Conservation (phyloP, 2,113 vertebrate genomes). For the Anguilla rostrata region DNA sequence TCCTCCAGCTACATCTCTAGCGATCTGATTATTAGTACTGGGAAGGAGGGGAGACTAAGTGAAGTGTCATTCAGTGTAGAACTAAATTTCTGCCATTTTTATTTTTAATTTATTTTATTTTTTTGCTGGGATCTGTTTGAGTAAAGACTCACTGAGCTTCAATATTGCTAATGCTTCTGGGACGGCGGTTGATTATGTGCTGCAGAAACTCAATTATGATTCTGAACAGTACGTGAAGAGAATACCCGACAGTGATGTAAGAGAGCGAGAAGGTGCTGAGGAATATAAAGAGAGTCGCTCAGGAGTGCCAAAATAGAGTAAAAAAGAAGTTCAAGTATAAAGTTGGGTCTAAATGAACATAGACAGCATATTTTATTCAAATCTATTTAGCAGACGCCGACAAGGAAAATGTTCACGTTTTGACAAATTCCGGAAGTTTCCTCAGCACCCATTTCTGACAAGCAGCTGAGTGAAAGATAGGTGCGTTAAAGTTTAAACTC, state of each 20-base stretch:
- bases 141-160: constrained; percentile 1
- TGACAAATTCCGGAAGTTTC: too few species aligned
- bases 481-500: too few species aligned
- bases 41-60: constrained; percentile 47
- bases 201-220: constrained; percentile 11
- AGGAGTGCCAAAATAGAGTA: background rate
- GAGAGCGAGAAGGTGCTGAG: background rate
- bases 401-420: too few species aligned
- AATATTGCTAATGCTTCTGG: background rate
- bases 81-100: constrained; percentile 28
- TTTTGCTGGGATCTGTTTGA: constrained; percentile 35
- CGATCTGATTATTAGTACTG: constrained; percentile 46
- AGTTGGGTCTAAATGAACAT: background rate
- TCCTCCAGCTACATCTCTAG: constrained; percentile 34
- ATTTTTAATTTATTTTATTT: too few species aligned
- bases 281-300: background rate
- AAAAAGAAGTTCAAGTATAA: background rate
- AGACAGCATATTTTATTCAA: too few species aligned
- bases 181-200: constrained; percentile 22
- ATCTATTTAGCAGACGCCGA: too few species aligned
- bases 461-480: too few species aligned
- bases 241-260: background rate
- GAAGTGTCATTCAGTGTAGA: constrained; percentile 55
- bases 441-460: too few species aligned
- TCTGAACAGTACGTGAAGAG: background rate